A percentile compares a stretch with the other conserved stretches of the same genome.
Evolutionary conservation across 2,113 vertebrate genomes (phyloP).

Genomic region (Edolisoma coerulescens): DNA sequence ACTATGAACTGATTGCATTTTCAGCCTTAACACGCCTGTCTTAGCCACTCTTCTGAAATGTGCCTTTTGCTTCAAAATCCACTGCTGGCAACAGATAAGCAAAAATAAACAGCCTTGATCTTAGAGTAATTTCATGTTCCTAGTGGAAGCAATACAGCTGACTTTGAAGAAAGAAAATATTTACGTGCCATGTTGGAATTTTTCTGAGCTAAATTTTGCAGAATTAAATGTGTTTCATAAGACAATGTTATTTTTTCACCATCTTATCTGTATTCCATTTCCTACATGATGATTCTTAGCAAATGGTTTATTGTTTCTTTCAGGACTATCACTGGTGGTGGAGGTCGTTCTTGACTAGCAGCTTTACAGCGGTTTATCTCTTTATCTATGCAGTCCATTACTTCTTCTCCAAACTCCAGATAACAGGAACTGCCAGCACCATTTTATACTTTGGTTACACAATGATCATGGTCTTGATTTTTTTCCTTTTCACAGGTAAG

Average conservation of each 20-base stretch:
- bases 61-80: background rate
- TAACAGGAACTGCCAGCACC: conserved; percentile 79
- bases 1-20: background rate
- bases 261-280: background rate
- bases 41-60: background rate
- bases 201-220: background rate
- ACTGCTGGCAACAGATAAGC: background rate
- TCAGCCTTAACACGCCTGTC: background rate
- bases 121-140: background rate
- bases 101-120: background rate
- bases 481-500: conserved; percentile 86
- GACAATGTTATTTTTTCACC: background rate
- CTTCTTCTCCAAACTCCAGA: conserved; percentile 87
- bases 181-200: background rate
- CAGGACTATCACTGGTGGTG: conserved; percentile 94
- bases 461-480: conserved; percentile 86
- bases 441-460: conserved; percentile 89
- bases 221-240: background rate
- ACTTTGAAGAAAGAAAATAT: background rate
- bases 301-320: background rate
- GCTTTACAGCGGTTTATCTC: conserved; percentile 88
- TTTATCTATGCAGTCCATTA: conserved; percentile 85
- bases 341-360: conserved; percentile 86
- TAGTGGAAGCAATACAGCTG: background rate
- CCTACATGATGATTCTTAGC: background rate